Evolutionary conservation across 2,797 vertebrate species (phyloP).

Genomic region (Pangasius krempfi): DNA sequence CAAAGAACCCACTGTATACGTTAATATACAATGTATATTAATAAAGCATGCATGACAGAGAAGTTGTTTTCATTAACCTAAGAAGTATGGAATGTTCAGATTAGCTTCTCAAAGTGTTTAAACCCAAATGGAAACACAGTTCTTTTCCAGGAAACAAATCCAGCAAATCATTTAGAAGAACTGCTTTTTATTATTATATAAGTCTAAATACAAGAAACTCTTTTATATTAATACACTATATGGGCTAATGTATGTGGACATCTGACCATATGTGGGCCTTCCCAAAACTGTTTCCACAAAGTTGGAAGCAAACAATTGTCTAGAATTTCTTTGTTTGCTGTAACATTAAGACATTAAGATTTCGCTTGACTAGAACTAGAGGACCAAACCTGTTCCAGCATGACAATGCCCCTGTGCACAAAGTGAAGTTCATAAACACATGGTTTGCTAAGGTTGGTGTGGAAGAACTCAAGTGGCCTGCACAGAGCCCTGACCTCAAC

Average conservation of each 20-base stretch:
- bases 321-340: background rate
- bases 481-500: too few species aligned
- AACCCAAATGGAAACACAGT: background rate
- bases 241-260: background rate
- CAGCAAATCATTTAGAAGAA: background rate
- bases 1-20: background rate
- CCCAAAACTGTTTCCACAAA: background rate
- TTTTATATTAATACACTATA: background rate
- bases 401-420: background rate
- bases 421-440: background rate
- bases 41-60: background rate
- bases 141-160: background rate
- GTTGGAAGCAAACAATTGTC: background rate
- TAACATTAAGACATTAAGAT: conserved; percentile 10
- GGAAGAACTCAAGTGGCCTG: too few species aligned
- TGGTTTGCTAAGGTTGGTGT: background rate
- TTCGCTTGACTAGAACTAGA: background rate
- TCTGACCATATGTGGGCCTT: background rate
- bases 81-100: conserved; percentile 2
- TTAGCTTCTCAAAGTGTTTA: conserved; percentile 5
- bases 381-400: background rate
- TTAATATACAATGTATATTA: too few species aligned
- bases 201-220: background rate
- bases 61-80: background rate
- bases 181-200: background rate